Evolutionary conservation across 2,888 invertebrate species (phyloP), one percentile per base, ranked within the genome.

Genomic region (Periphyllus acericola): DNA sequence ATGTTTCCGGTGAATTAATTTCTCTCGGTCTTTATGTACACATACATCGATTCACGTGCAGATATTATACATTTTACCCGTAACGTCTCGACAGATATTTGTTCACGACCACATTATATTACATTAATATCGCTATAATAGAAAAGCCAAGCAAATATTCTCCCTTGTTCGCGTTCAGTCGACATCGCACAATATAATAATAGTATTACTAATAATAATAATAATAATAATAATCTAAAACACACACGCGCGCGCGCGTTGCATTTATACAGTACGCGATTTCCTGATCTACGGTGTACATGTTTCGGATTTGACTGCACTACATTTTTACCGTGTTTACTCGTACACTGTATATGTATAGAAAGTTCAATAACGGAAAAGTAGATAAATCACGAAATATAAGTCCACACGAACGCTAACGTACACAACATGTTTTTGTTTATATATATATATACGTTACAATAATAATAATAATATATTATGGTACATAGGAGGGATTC

Each of bases 371-470:
- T n/a, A 52, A 32, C 82, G 34, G 71, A 82, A 52, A 82, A 71
- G n/a, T 46, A 72, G 52, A 82, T 82, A 82, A 82, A 82, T 82
- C 82, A 82, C 82, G 71, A 72, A 82, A 82, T 52, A 71, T 52
- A 46, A 72, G 52, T 72, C 52, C 71, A 82, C 82, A 72, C 71
- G 72, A 82, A n/a, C 8, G 14, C 29, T 34, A n/a, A n/a, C n/a
- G 32, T 71, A 71, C 40, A 71, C 40, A 80, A 40, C n/a, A 68
- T 79, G 79, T 79, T 79, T 78, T 55, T 79, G 25, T 79, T 32
- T 5, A 55, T 34, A 55, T 46, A 34, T 55, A 25, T 55, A 34
- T 79, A 71, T 3, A 4, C 6, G 52, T 52, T 17, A 21, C 19
- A 25, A 8, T 25, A 9, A n/a, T 68, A 68, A n/a, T 68, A 68